Base-by-base conservation (phyloP, 2,797 vertebrate genomes). In the Discoglossus pictus region DNA sequence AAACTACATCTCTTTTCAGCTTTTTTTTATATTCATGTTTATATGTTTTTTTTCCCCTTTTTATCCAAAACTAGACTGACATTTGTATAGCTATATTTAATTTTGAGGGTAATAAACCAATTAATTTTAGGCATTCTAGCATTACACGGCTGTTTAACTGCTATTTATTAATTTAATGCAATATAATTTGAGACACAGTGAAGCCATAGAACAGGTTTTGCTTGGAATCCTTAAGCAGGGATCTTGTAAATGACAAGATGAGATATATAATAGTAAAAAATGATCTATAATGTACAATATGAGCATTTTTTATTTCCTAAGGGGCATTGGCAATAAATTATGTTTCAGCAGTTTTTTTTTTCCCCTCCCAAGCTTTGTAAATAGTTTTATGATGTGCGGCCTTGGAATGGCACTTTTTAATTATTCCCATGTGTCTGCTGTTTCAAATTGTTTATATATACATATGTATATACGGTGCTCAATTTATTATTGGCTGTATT, bases 281-380 rank as follows among this genome's bases (percentile, higher is more conserved):
- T 79, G 79, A 72, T 82, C 82, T 78, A 74, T 72, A 55, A 68
- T 61, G 48, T 73, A 40, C 43, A 15, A 38, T 43, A 75, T 59
- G 75, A 77, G 77, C 59, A 56, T 71, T 58, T 48, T 44, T 69
- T n/a, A n/a, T 52, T 68, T 90, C 84, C 78, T 88, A 81, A 91
- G 92, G 94, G 96, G 93, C 93, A 95, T 94, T 95, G 92, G 94
- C 93, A 97, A 97, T 96, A 97, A 96, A 90, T 88, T 94, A 90
- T 89, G 91, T 94, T 92, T 93, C 93, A 95, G 93, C 92, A 38
- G 31, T 31, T 70, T 5, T 44, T 44, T 44, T 44, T 88, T 90
- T 89, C 74, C n/a, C n/a, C 81, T 83, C 80, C 90, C 90, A 92
- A 91, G 90, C 76, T 74, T 76, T 90, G 88, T 90, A 91, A 84